Evolutionary conservation across 2,797 vertebrate species (phyloP).

Genomic region (Gymnothorax javanicus): DNA sequence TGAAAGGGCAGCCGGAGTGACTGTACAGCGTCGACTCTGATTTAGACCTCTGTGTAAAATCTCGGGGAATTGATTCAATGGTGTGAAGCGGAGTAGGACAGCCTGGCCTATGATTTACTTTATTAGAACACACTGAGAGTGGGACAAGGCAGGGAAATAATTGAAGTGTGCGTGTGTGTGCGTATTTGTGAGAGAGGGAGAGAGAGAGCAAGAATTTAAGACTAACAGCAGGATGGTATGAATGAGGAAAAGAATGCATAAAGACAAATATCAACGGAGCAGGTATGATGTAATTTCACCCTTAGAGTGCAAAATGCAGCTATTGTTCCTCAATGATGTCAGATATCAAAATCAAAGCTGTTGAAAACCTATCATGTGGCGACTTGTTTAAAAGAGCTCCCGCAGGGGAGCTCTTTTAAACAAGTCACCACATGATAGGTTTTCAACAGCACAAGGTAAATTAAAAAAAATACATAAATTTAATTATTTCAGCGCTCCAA

Average conservation of each 20-base stretch:
- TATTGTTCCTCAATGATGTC: too few species aligned
- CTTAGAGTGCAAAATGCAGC: too few species aligned
- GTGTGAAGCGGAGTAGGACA: constrained; percentile 28
- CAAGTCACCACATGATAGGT: too few species aligned
- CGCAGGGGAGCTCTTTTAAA: too few species aligned
- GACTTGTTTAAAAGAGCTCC: too few species aligned
- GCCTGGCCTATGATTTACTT: constrained; percentile 20
- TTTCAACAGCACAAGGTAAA: too few species aligned
- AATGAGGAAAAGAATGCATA: neutral
- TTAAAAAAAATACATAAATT: too few species aligned
- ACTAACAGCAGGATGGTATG: neutral
- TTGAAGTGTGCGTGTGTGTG: neutral
- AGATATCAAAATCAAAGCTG: too few species aligned
- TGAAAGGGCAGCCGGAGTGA: neutral
- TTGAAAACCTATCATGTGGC: too few species aligned
- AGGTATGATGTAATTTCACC: too few species aligned
- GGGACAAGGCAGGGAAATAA: constrained; percentile 5
- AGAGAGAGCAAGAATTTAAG: neutral
- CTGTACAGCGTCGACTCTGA: neutral
- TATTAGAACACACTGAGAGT: constrained; percentile 13
- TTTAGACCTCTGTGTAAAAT: constrained; percentile 30
- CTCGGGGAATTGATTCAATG: constrained; percentile 25
- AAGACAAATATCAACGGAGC: too few species aligned
- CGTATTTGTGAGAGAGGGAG: neutral
- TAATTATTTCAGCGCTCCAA: too few species aligned